Evolutionary conservation across 1,140 invertebrate genomes (phyloP).

Genomic region (Venustaconcha ellipsiformis): DNA sequence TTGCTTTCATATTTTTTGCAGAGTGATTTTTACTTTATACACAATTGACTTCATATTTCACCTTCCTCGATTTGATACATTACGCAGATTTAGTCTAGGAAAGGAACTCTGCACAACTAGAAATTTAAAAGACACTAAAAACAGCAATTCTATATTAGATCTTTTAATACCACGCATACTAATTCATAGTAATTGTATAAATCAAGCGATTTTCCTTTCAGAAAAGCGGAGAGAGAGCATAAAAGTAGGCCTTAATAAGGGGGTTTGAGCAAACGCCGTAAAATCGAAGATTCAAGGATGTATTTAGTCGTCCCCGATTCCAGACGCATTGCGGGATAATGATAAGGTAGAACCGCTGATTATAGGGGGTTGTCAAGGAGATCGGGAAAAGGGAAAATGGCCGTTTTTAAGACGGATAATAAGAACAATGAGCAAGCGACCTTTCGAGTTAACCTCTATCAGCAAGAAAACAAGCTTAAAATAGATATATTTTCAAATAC

Average conservation of each 20-base stretch:
- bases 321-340: slow-evolving; percentile 31
- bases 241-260: slow-evolving; percentile 22
- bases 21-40: too few relatives aligned
- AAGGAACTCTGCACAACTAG: slow-evolving; percentile 4
- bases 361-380: not conserved
- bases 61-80: too few relatives aligned
- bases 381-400: too few relatives aligned
- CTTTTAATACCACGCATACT: slow-evolving; percentile 33
- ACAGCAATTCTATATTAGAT: slow-evolving; percentile 26
- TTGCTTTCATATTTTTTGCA: too few relatives aligned
- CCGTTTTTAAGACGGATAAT: too few relatives aligned
- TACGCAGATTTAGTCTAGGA: not conserved
- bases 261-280: slow-evolving; percentile 19
- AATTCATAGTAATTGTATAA: slow-evolving; percentile 31
- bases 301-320: slow-evolving; percentile 25
- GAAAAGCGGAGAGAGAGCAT: slow-evolving; percentile 28
- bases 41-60: too few relatives aligned
- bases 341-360: slow-evolving; percentile 15
- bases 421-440: too few relatives aligned
- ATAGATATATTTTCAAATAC: too few relatives aligned
- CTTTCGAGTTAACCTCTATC: too few relatives aligned
- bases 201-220: slow-evolving; percentile 36
- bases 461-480: too few relatives aligned
- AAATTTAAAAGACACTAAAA: slow-evolving; percentile 29
- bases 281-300: slow-evolving; percentile 31